These are phyloP conservation scores for Drosophila paramelanica DNA, from an alignment of 2,888 invertebrate genomes.

Conservation along the genomic window DNA sequence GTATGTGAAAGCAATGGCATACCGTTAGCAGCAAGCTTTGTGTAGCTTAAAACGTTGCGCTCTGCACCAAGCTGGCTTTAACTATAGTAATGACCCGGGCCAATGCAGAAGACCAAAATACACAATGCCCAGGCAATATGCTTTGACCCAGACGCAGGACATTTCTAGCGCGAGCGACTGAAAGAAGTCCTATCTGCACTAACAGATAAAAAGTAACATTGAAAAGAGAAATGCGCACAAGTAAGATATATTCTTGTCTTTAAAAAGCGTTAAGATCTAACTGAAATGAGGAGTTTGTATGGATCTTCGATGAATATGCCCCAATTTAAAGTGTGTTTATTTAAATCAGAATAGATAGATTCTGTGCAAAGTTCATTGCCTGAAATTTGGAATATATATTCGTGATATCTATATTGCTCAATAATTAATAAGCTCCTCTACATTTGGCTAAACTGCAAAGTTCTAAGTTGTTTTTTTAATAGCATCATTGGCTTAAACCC, in stretches of 20 bases:
- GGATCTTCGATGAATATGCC: no score
- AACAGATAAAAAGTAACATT: neutral
- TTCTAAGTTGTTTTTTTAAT: no score
- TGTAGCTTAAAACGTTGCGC: conserved; percentile 59
- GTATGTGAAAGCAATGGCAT: neutral
- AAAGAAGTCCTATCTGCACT: neutral
- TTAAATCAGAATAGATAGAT: no score
- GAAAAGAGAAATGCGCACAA: neutral
- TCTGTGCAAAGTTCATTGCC: no score
- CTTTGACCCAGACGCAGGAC: conserved; percentile 36
- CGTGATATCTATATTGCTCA: no score
- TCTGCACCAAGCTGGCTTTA: conserved; percentile 45
- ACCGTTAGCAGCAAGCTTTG: conserved; percentile 47
- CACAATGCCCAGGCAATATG: conserved; percentile 40
- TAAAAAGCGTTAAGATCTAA: neutral
- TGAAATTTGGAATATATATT: no score
- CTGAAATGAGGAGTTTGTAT: no score
- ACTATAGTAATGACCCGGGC: conserved; percentile 26
- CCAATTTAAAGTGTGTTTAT: no score
- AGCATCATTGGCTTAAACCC: no score
- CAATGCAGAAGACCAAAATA: conserved; percentile 10
- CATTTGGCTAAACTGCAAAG: no score
- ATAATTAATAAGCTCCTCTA: no score
- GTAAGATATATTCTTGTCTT: neutral
- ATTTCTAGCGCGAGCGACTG: conserved; percentile 24